Evolutionary conservation across 2,113 vertebrate species (phyloP).

Genomic region (Gulo gulo): DNA sequence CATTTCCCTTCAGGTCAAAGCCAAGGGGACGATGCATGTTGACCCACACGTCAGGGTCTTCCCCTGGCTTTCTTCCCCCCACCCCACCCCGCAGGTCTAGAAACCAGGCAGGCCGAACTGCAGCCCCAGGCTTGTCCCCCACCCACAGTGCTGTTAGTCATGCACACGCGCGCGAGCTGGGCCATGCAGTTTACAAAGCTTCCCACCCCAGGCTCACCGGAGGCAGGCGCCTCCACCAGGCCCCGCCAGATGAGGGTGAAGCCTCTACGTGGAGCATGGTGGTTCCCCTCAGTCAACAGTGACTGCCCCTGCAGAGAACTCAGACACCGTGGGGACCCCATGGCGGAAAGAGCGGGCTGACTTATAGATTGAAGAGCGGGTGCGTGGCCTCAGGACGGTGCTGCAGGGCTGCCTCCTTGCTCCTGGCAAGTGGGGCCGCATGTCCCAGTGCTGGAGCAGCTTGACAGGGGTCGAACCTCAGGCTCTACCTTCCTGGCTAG

Average conservation of each 20-base stretch:
- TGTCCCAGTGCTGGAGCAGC: neutral
- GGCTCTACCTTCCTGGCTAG: neutral
- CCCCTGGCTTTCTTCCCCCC: neutral
- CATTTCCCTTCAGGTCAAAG: neutral
- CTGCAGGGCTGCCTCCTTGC: neutral
- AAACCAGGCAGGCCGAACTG: neutral
- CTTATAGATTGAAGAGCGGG: neutral
- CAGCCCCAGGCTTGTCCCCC: neutral
- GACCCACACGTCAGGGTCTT: neutral
- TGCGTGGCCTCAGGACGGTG: neutral
- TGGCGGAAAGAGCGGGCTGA: neutral
- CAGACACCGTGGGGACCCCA: neutral
- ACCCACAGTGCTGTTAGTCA: neutral
- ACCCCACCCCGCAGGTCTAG: neutral
- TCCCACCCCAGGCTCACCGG: neutral
- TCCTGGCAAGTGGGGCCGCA: neutral
- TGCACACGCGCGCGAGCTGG: too few species aligned
- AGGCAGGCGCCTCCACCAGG: fast-evolving
- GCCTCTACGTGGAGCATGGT: neutral
- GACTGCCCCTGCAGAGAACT: neutral
- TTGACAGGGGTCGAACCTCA: fast-evolving
- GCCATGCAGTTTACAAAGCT: neutral
- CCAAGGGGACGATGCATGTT: neutral
- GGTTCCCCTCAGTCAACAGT: neutral
- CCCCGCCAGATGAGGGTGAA: neutral